Conservation (phyloP, 2,113 vertebrate genomes). For the Dissostichus mawsoni region DNA sequence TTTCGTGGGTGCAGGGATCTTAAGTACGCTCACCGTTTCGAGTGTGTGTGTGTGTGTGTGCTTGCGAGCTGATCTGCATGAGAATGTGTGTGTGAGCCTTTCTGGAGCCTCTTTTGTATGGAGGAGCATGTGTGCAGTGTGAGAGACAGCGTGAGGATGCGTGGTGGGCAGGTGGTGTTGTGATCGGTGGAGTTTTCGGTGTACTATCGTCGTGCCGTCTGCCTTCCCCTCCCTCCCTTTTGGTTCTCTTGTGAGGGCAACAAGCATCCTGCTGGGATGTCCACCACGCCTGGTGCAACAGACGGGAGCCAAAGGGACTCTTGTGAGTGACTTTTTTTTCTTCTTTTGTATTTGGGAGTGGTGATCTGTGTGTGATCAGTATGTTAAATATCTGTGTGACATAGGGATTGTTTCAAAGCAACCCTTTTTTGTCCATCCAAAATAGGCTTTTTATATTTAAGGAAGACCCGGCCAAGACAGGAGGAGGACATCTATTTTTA, state of each 20-base stretch:
- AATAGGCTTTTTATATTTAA: constrained; percentile 8
- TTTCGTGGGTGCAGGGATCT: neutral
- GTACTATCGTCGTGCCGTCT: constrained; percentile 43
- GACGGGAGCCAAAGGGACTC: constrained; percentile 79
- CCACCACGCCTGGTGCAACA: constrained; percentile 66
- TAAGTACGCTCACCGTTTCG: neutral
- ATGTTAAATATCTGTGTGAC: neutral
- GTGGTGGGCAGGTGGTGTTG: constrained; percentile 69
- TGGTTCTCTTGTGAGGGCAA: constrained; percentile 54
- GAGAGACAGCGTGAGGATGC: constrained; percentile 66
- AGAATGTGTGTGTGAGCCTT: constrained; percentile 44
- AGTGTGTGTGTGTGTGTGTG: constrained; percentile 8
- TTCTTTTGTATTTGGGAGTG: constrained; percentile 22
- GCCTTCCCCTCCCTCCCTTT: constrained; percentile 37
- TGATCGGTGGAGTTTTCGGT: constrained; percentile 73
- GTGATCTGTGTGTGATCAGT: constrained; percentile 10
- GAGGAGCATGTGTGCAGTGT: constrained; percentile 63
- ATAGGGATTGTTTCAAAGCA: neutral
- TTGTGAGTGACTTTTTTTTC: constrained; percentile 66
- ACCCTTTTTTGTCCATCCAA: neutral
- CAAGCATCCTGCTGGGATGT: constrained; percentile 74
- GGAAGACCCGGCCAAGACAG: neutral
- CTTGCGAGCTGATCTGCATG: constrained; percentile 14
- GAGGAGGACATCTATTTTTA: neutral
- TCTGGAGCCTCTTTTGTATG: constrained; percentile 41